These are phyloP conservation scores for Papio anubis DNA, from an alignment of 2,113 vertebrate species.

Conservation along the genomic window DNA sequence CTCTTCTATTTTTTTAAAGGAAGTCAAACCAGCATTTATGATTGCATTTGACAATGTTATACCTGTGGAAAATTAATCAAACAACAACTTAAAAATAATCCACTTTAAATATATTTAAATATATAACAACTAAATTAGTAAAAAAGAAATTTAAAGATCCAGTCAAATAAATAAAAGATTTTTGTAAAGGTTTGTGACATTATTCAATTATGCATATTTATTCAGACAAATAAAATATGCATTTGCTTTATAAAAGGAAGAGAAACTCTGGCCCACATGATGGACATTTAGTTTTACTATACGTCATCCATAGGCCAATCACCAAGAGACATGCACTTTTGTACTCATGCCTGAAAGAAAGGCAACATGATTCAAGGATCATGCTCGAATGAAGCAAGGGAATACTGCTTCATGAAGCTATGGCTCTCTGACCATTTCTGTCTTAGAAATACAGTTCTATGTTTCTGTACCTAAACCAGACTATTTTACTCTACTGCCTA, in stretches of 20 bases:
- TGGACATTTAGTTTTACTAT: conserved; percentile 26
- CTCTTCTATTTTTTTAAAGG: conserved; percentile 96
- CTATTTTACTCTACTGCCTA: neutral
- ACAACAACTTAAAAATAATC: conserved; percentile 51
- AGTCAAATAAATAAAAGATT: conserved; percentile 32
- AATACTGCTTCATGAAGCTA: conserved; percentile 1
- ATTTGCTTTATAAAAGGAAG: conserved; percentile 36
- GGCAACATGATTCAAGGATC: neutral
- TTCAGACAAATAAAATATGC: neutral
- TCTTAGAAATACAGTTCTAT: conserved; percentile 13
- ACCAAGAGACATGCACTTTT: neutral
- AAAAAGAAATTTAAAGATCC: conserved; percentile 46
- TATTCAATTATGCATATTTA: neutral
- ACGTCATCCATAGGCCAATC: neutral
- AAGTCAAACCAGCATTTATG: conserved; percentile 95
- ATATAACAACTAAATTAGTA: conserved; percentile 46
- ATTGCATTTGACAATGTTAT: conserved; percentile 93
- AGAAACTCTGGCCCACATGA: neutral
- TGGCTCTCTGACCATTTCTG: neutral
- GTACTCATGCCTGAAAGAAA: neutral
- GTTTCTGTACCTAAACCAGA: neutral
- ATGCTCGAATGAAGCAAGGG: neutral
- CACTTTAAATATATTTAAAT: conserved; percentile 46
- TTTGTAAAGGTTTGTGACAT: neutral
- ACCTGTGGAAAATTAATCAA: conserved; percentile 85